Evolutionary conservation across 2,797 vertebrate species (phyloP), one percentile per base, ranked within the genome.

Genomic region (Pangasius krempfi): DNA sequence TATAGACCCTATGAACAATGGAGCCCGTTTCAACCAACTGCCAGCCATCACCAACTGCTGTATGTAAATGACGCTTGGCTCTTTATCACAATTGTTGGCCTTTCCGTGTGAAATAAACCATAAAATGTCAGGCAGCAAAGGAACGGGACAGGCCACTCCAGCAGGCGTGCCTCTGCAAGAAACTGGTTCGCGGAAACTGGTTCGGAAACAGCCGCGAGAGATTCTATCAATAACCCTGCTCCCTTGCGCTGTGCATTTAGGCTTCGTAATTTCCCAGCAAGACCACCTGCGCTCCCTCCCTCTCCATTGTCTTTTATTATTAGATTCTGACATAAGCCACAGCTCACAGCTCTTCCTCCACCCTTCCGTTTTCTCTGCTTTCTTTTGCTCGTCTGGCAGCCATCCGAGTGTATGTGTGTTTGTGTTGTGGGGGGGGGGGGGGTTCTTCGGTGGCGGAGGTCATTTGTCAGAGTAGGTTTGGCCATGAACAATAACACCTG

Each of bases 251-350:
- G 68, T 66, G 81, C 18, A 58, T 87, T 86, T 86, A 64, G 58
- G 40, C 54, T 84, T 52, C 10, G 91, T 86, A 88, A 89, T 90
- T 90, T 90, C 84, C 87, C 91, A 90, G 92, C 92, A 92, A 91
- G 79, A 91, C 92, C 91, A 93, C 91, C 94, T 94, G 93, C 92
- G 88, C 90, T 84, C 89, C 60, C 56, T 66, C 27, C 50, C n/a
- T 86, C 79, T 88, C 78, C 83, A 75, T 90, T 88, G 83, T 89
- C 83, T 81, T 88, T 62, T 89, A 87, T 92, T 88, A 90, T 90
- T 89, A 85, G 87, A 90, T 87, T 86, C 66, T 85, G 44, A 76
- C 68, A 64, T 90, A 81, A 89, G 79, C 88, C 37, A 70, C 81
- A 44, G 85, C 33, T 86, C 79, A 27, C 78, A 64, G 50, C 64